Conservation (phyloP, 1,140 invertebrate species). For the Neodiprion lecontei region DNA sequence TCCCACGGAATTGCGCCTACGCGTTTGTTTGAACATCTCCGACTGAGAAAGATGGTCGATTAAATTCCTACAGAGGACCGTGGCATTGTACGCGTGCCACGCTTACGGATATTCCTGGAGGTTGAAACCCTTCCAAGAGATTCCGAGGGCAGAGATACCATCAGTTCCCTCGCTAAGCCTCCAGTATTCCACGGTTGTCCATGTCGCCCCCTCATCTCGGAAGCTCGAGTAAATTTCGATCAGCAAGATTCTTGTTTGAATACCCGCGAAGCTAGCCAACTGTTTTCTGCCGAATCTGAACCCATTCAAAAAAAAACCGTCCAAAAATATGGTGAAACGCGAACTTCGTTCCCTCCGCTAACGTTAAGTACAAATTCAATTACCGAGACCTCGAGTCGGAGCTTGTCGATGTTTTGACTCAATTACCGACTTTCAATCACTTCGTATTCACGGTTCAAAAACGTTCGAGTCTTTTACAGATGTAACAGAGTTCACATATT, state of each 20-base stretch:
- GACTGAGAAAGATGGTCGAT: background rate
- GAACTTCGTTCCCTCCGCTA: too few species aligned
- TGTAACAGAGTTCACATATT: too few species aligned
- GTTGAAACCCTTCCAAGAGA: background rate
- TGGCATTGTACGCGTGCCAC: background rate
- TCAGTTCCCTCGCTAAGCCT: background rate
- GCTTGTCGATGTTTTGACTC: too few species aligned
- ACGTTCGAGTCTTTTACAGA: too few species aligned
- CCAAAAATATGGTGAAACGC: too few species aligned
- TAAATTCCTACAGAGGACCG: background rate
- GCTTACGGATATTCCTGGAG: background rate
- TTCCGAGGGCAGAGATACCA: background rate
- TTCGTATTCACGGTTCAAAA: too few species aligned
- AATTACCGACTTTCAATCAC: too few species aligned
- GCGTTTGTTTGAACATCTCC: background rate
- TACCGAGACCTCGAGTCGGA: too few species aligned
- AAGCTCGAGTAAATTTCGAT: background rate
- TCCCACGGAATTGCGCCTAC: background rate
- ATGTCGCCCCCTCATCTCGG: background rate
- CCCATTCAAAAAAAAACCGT: background rate
- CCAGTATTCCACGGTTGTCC: too few species aligned
- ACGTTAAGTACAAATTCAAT: too few species aligned
- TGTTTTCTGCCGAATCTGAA: background rate
- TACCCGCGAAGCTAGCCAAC: background rate
- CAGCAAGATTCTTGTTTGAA: background rate